A percentile compares a stretch with the other conserved stretches of the same genome.
phyloP scores from a whole-genome alignment of 2,797 vertebrate genomes.

The Aphelocoma californica region DNA sequence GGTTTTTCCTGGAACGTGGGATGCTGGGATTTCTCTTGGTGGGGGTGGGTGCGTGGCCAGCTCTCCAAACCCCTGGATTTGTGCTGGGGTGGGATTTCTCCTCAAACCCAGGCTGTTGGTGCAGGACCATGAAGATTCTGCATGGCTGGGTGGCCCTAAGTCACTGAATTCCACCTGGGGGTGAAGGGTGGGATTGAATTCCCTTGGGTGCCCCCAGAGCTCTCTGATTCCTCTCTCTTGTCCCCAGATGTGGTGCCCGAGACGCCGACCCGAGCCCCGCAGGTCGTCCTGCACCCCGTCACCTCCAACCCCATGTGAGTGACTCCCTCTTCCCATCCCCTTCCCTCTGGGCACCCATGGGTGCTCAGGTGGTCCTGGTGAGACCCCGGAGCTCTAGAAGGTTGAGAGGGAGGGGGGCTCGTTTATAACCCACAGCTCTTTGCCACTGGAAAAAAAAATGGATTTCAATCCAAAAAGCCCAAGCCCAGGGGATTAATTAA shows the following conservation, averaged over 20 bases:
- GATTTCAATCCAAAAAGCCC: not conserved
- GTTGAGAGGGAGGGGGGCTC: not conserved
- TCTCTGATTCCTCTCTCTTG: not conserved
- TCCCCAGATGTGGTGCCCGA: slow-evolving; percentile 92
- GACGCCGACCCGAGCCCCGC: slow-evolving; percentile 89
- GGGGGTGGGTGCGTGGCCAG: fast-evolving
- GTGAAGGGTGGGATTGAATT: fast-evolving
- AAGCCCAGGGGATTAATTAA: not conserved
- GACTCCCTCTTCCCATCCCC: not conserved
- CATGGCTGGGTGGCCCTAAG: not conserved
- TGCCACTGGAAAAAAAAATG: fast-evolving
- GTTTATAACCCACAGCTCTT: not conserved
- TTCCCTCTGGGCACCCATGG: fast-evolving
- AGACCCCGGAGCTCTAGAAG: not conserved
- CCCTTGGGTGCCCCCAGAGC: not conserved
- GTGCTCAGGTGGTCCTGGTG: not conserved
- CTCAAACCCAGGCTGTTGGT: fast-evolving
- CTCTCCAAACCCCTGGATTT: not conserved
- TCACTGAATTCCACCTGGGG: fast-evolving
- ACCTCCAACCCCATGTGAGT: slow-evolving; percentile 93
- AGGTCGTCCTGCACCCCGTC: slow-evolving; percentile 96
- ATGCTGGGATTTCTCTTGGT: not conserved
- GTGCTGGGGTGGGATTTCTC: not conserved
- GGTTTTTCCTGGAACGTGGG: not conserved
- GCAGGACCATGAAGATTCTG: not conserved